Base-by-base conservation (phyloP, 2,888 invertebrate species). In the Cheilosia variabilis region DNA sequence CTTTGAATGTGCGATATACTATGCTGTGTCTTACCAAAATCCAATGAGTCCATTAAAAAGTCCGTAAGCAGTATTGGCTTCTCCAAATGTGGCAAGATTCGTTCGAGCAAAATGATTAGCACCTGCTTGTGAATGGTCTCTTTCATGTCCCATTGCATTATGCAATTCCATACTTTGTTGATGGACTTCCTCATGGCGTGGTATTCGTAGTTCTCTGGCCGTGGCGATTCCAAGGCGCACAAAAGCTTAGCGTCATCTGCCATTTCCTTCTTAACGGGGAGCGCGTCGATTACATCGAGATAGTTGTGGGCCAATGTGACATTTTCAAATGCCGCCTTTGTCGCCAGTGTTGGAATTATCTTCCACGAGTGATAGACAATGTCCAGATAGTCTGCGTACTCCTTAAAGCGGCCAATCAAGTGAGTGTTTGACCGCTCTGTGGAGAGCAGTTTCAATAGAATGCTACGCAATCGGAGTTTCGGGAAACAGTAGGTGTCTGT, bases 11-110 rank as follows among this genome's bases (percentile, higher is more conserved):
- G 9, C 19, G 4, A 27, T 17, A 47, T 27, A 43, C 41, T 53
- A 53, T 3, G 13, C 9, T 0, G 10, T 2, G 19, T 13, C 60
- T 90, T 90, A 95, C 96, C 96, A 58, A 95, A 94, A 90, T 97
- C 96, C 87, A 98, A 94, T 1, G 97, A 97, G 89, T 97, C 96
- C 94, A 98, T 97, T 24, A 99, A 94, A 93, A 98, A 98, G 91
- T 98, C 98, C 2, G 98, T 97, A 88, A 98, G 94, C 82, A 96
- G 93, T 71, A 97, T 93, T 10, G 98, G 98, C 89, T 95, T 95
- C 47, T 95, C 94, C 88, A 98, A 93, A 91, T 97, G 94, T 19
- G 96, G 95, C 93, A 98, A 93, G 31, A 98, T 94, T 71, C 96
- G 94, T 91, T 98, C 97, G 65, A 98, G 94, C 13, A 99, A 93